Base-by-base conservation (phyloP, 2,797 vertebrate species). In the Sebastes oblongus region DNA sequence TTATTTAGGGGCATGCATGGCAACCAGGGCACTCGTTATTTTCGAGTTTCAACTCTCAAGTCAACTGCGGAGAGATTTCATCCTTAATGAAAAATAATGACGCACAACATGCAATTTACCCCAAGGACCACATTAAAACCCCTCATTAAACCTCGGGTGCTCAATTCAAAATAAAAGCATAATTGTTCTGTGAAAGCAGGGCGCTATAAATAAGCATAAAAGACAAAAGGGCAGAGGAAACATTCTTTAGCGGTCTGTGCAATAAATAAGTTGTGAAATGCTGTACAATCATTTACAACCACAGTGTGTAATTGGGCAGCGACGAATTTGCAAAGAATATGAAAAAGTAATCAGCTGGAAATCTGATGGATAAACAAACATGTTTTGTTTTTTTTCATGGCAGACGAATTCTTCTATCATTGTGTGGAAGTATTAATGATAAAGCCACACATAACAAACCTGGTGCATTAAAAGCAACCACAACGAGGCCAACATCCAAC, bases 141-240 rank as follows among this genome's bases (percentile, higher is more conserved):
- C 39, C 54, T 73, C 70, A 90, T 87, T 88, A 77, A 77, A 83
- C 75, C 75, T 18, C 3, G 2, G 32, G 22, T 74, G 6, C 50
- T 66, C 59, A n/a, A 68, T 82, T 84, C 30, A 72, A 70, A 84
- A 85, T 80, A 67, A 86, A 69, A 78, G 75, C n/a, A 0, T 82
- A 87, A 89, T 85, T 87, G 46, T 64, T 77, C 62, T 6, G 34
- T 67, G 76, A 79, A 77, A 80, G 75, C 83, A 54, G 77, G 32
- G 29, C 4, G 5, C 76, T 82, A 82, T 81, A 79, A 88, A 88
- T 88, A 89, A 68, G 68, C 52, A 55, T 22, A 8, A 30, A 64
- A 61, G 24, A 72, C 56, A 67, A 75, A 66, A 2, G 30, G 25
- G 58, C 29, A 34, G 64, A 77, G 22, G 70, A 80, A n/a, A 56